Conservation (phyloP, 2,888 invertebrate genomes). For the Pyrrhosoma nymphula region DNA sequence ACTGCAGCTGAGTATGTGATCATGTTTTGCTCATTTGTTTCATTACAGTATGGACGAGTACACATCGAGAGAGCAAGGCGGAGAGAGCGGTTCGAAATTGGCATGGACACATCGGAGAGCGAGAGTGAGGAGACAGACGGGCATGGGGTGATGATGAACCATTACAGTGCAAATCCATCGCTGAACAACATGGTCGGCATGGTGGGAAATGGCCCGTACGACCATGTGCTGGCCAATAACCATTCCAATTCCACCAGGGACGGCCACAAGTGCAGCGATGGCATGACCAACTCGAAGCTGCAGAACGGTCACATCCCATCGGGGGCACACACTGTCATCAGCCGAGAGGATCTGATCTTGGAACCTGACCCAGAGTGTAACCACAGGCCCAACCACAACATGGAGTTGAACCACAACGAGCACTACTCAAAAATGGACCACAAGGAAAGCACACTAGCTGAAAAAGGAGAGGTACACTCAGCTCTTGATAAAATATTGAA, state of each 20-base stretch:
- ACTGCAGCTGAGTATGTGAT: not conserved
- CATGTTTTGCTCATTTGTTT: slow-evolving; percentile 6
- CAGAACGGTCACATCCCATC: slow-evolving; percentile 73
- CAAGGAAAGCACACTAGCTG: not conserved
- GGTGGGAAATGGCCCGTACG: not conserved
- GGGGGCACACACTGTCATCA: slow-evolving; percentile 84
- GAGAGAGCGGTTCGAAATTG: slow-evolving; percentile 80
- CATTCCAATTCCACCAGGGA: slow-evolving; percentile 74
- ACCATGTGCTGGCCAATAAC: slow-evolving; percentile 72
- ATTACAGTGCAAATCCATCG: not conserved
- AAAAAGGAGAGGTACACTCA: not conserved
- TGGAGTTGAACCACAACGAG: slow-evolving; percentile 69
- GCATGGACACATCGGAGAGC: slow-evolving; percentile 77
- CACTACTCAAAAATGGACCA: slow-evolving; percentile 4
- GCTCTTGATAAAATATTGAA: not conserved
- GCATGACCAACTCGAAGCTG: slow-evolving; percentile 71
- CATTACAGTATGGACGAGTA: slow-evolving; percentile 88
- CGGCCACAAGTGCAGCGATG: slow-evolving; percentile 68
- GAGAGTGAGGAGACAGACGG: slow-evolving; percentile 80
- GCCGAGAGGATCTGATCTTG: slow-evolving; percentile 86
- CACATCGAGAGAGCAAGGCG: slow-evolving; percentile 85
- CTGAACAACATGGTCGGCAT: not conserved
- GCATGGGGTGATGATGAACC: slow-evolving; percentile 78
- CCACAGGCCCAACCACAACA: slow-evolving; percentile 78
- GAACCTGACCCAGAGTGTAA: slow-evolving; percentile 86